phyloP scores from a whole-genome alignment of 2,113 vertebrate species.

The Percopsis transmontana region DNA sequence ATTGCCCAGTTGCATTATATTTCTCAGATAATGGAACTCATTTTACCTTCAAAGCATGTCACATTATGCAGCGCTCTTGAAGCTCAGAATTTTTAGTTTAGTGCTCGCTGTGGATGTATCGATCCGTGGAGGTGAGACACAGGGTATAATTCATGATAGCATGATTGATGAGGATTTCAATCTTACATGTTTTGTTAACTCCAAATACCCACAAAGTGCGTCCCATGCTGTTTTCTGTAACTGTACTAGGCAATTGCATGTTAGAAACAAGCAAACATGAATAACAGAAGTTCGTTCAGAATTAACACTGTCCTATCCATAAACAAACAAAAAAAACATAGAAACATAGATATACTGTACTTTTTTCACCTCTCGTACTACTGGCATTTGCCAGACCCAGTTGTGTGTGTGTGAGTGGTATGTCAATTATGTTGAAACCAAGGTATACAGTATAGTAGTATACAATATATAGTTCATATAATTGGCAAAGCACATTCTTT shows the following conservation, averaged over 20 bases:
- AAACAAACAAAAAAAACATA: too few relatives aligned
- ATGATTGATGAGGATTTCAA: slow-evolving; percentile 81
- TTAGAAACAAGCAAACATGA: slow-evolving; percentile 64
- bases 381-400: too few relatives aligned
- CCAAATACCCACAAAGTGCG: slow-evolving; percentile 75
- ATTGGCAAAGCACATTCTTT: not conserved
- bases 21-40: slow-evolving; percentile 57
- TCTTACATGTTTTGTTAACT: slow-evolving; percentile 78
- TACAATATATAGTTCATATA: not conserved
- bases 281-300: slow-evolving; percentile 69
- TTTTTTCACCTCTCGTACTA: slow-evolving; percentile 51
- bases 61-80: slow-evolving; percentile 65
- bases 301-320: slow-evolving; percentile 62
- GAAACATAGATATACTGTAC: slow-evolving; percentile 20
- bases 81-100: slow-evolving; percentile 48
- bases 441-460: too few relatives aligned
- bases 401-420: too few relatives aligned
- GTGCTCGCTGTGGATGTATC: slow-evolving; percentile 74
- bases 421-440: too few relatives aligned
- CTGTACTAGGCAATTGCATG: slow-evolving; percentile 64
- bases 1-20: slow-evolving; percentile 42
- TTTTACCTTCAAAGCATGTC: slow-evolving; percentile 69
- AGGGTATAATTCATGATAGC: slow-evolving; percentile 79
- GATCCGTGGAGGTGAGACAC: slow-evolving; percentile 76
- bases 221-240: slow-evolving; percentile 74